Base-by-base conservation (phyloP, 1,140 invertebrate genomes). In the Lineus longissimus region DNA sequence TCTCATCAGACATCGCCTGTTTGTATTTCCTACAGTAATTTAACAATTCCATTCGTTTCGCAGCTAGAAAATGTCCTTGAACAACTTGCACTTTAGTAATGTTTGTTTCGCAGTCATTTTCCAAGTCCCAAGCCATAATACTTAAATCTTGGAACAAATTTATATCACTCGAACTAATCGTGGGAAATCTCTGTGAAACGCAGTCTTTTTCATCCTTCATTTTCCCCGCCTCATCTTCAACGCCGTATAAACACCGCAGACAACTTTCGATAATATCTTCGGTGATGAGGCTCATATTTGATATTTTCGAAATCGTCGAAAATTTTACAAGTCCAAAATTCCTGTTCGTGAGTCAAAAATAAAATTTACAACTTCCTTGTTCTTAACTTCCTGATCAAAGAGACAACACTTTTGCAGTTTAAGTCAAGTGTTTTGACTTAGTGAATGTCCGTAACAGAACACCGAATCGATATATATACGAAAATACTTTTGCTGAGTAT, bases 91-190 rank as follows among this genome's bases (percentile, higher is more conserved):
- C n/a, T 27, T 51, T 51, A 6, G n/a, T 7, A 6, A 51, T 4
- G 47, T 51, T 51, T 6, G n/a, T 51, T 51, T 51, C 47, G n/a
- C 47, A 51, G n/a, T 51, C 47, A 9, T 19, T 4, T 51, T 51
- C 47, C n/a, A 51, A 51, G n/a, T 51, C 47, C 47, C 47, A 51
- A n/a, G 47, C 47, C 47, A 51, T 51, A 9, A 27, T n/a, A n/a
- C n/a, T n/a, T 9, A 51, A 27, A n/a, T 51, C 47, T 51, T 51
- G 6, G 47, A 51, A 51, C 6, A 51, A 23, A 9, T n/a, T 51
- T 27, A 51, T n/a, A 7, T 51, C 47, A 4, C n/a, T 51, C 47
- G 47, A 51, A 51, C n/a, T n/a, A n/a, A 51, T 27, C 6, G 6
- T n/a, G 25, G 47, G 6, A 51, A 27, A 51, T 19, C 11, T 11